These are phyloP conservation scores for Zosterops pallidus DNA, from an alignment of 2,113 vertebrate species.

Conservation along the genomic window DNA sequence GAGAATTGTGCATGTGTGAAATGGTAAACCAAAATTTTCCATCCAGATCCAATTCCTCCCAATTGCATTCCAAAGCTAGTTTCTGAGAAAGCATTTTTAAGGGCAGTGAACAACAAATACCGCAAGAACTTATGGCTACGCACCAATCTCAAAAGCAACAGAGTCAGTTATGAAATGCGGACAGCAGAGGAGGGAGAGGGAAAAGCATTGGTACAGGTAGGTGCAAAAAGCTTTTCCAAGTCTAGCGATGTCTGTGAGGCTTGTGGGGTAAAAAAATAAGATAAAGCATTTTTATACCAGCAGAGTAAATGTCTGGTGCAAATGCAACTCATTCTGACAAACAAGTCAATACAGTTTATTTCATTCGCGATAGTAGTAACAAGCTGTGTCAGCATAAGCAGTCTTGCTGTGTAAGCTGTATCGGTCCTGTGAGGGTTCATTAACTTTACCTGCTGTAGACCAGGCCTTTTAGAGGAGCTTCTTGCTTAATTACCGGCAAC, in stretches of 20 bases:
- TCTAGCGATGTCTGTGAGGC: background rate
- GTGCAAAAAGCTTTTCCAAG: background rate
- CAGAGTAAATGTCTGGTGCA: background rate
- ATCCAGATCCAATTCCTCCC: background rate
- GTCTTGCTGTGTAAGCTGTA: background rate
- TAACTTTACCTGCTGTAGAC: background rate
- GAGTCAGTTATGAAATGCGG: background rate
- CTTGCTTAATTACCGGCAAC: background rate
- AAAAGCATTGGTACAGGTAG: rapidly evolving
- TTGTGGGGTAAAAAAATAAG: background rate
- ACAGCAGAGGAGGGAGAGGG: background rate
- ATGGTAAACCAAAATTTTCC: background rate
- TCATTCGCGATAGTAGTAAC: background rate
- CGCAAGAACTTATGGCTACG: background rate
- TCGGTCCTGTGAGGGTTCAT: background rate
- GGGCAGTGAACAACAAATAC: background rate
- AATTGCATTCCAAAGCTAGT: background rate
- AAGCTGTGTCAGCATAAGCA: background rate
- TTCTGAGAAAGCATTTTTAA: background rate
- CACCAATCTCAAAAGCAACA: background rate
- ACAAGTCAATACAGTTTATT: conserved; percentile 8
- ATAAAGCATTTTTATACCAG: background rate
- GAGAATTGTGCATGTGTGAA: background rate
- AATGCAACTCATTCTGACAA: conserved; percentile 1
- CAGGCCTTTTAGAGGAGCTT: background rate